phyloP scores from a whole-genome alignment of 2,113 vertebrate species.

The Mixornis gularis region DNA sequence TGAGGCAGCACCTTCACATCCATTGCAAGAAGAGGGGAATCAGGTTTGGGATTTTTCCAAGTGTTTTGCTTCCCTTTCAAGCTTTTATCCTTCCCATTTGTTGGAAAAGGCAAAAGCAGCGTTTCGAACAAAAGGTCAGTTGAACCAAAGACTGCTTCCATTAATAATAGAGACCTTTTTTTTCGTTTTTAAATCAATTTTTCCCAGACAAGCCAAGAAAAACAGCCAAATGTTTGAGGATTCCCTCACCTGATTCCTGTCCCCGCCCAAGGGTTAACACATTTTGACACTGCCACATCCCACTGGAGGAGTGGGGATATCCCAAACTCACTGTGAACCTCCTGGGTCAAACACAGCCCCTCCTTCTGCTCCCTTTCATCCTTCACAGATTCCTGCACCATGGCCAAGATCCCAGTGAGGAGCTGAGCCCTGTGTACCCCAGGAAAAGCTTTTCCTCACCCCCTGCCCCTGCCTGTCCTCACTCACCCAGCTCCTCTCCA shows the following conservation, averaged over 20 bases:
- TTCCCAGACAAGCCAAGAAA: neutral
- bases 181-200: rapidly evolving
- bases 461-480: neutral
- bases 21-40: rapidly evolving
- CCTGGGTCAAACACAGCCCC: neutral
- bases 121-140: neutral
- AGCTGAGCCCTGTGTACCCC: neutral
- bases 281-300: neutral
- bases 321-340: neutral
- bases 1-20: rapidly evolving
- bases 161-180: neutral
- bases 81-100: neutral
- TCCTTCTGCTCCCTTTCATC: neutral
- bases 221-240: rapidly evolving
- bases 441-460: neutral
- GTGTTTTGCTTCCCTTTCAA: neutral
- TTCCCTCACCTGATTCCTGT: neutral
- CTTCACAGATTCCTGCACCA: rapidly evolving
- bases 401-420: neutral
- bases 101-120: neutral
- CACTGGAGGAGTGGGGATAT: rapidly evolving
- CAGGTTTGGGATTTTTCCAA: neutral
- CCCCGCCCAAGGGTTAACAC: neutral
- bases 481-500: neutral
- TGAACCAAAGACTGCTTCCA: neutral